Evolutionary conservation across 2,113 vertebrate species (phyloP).

Genomic region (Myrmecobius fasciatus): DNA sequence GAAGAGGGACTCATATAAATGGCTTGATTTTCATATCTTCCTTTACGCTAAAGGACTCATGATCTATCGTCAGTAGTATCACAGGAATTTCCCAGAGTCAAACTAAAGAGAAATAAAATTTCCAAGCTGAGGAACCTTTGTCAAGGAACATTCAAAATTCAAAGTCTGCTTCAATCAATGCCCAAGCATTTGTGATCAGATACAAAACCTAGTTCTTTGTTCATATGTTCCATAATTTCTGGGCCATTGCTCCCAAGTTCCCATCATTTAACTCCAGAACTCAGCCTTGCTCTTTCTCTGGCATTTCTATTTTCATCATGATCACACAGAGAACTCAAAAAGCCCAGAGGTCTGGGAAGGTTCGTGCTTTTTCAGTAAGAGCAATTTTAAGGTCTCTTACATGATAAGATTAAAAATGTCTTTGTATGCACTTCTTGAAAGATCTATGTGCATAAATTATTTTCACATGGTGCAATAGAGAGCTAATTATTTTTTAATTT

Average conservation of each 20-base stretch:
- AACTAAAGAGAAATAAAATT: slow-evolving; percentile 46
- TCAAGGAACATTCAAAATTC: slow-evolving; percentile 9
- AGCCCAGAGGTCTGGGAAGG: not conserved
- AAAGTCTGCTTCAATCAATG: not conserved
- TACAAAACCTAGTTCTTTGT: not conserved
- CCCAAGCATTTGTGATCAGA: not conserved
- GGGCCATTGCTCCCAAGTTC: not conserved
- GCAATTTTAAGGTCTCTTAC: slow-evolving; percentile 53
- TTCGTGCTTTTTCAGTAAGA: slow-evolving; percentile 22
- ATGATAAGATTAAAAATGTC: slow-evolving; percentile 63
- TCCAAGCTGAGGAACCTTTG: slow-evolving; percentile 8
- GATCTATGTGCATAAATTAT: slow-evolving; percentile 74
- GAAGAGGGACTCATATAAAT: not conserved
- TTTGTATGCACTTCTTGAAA: slow-evolving; percentile 63
- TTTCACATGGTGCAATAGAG: slow-evolving; percentile 63
- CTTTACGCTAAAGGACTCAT: slow-evolving; percentile 52
- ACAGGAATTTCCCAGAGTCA: slow-evolving; percentile 59
- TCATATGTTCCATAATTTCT: not conserved
- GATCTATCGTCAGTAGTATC: slow-evolving; percentile 51
- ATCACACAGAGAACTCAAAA: slow-evolving; percentile 12
- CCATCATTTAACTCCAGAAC: not conserved
- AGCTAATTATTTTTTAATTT: slow-evolving; percentile 80
- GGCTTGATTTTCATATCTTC: not conserved
- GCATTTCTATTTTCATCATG: slow-evolving; percentile 5
- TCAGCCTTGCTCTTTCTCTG: not conserved